Conservation (phyloP, 2,113 vertebrate species). For the Carassius auratus region DNA sequence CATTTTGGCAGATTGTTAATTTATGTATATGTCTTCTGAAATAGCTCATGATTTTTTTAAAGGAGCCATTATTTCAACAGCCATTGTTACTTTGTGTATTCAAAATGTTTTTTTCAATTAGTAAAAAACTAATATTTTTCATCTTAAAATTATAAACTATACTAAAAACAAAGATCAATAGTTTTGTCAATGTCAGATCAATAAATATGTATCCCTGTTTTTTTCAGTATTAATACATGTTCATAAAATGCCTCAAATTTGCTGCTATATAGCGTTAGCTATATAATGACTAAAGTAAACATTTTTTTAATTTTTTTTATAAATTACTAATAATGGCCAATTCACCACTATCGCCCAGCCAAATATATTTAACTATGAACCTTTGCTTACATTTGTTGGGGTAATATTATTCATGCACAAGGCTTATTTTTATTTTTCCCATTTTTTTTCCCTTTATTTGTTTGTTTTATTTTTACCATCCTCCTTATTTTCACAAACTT, state of each 20-base stretch:
- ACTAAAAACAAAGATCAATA: not conserved
- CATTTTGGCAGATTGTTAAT: not conserved
- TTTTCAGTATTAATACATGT: not conserved
- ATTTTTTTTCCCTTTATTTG: not conserved
- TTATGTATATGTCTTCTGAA: not conserved
- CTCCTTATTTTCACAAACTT: constrained; percentile 7
- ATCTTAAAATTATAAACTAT: too few relatives aligned
- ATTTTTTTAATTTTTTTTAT: too few relatives aligned
- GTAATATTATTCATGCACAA: constrained; percentile 33
- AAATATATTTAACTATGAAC: not conserved
- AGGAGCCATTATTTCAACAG: too few relatives aligned
- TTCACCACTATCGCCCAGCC: too few relatives aligned
- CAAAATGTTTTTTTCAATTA: not conserved
- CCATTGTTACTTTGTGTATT: not conserved
- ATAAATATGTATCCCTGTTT: not conserved
- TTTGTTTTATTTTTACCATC: constrained; percentile 23
- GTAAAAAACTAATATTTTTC: not conserved
- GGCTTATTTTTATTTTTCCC: constrained; percentile 4
- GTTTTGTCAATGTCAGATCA: not conserved
- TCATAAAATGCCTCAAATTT: not conserved
- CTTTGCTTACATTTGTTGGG: not conserved
- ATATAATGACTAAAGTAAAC: too few relatives aligned
- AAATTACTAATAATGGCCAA: too few relatives aligned
- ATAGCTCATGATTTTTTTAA: too few relatives aligned
- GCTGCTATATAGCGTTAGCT: not conserved